Base-by-base conservation (phyloP, 2,113 vertebrate species). In the Pycnonotus jocosus region DNA sequence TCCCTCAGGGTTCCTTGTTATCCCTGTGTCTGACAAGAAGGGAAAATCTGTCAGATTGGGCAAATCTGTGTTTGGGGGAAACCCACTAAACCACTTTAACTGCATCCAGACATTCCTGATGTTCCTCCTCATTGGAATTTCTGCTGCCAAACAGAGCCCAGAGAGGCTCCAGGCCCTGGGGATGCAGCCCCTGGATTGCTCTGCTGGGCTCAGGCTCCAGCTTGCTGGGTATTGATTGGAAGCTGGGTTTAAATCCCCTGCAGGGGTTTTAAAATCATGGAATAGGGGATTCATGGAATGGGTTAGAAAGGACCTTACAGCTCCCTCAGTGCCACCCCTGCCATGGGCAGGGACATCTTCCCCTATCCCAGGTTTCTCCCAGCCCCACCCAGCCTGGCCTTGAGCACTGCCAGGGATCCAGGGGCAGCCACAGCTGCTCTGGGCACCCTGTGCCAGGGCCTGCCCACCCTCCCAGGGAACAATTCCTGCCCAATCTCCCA, bases 221-320 rank as follows among this genome's bases (percentile, higher is more conserved):
- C 65, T 54, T 10, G 0, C 5, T 2, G 13, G 13, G 18, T 4
- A 9, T 3, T 31, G 45, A 2, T 9, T 11, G 25, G 5, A 24
- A 40, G 25, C 4, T 51, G 20, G 4, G 42, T 12, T 25, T 21
- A 27, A 90, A 51, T 31, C 23, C 40, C 21, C 21, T 56, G 19
- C 27, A 23, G 35, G 31, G 16, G 4, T 4, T 77, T 73, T 40
- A 8, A 35, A 42, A 57, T 31, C 40, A 14, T 8, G 7, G 33
- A 24, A 40, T 17, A 0, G 0, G 17, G 28, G 23, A 64, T 64
- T 72, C 47, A 22, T 33, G 33, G 50, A 20, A 24, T 38, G 25
- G 22, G 4, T 8, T 3, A 12, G 40, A 10, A 56, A 5, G 42
- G 15, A 57, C 12, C 27, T 19, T 1, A 48, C 27, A 71, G 1